Evolutionary conservation across 2,797 vertebrate genomes (phyloP).

Genomic region (Scarus forsteni): DNA sequence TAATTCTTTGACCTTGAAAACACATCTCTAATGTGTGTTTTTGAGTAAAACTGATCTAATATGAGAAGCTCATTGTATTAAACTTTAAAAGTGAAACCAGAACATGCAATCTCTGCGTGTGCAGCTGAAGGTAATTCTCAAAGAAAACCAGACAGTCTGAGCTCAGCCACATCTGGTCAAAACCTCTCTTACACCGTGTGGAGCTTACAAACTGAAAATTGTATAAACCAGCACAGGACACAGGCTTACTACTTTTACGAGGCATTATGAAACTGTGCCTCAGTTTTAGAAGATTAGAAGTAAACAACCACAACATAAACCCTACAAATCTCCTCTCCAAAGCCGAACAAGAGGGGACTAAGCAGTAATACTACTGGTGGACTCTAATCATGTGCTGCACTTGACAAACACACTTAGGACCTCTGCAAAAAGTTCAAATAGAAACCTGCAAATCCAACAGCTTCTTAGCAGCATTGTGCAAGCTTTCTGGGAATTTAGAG

Average conservation of each 20-base stretch:
- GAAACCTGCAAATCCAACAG: conserved; percentile 73
- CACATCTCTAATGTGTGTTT: not conserved
- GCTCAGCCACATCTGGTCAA: conserved; percentile 39
- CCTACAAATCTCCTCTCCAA: conserved; percentile 67
- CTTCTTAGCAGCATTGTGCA: conserved; percentile 70
- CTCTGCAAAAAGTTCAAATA: conserved; percentile 67
- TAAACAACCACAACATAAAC: conserved; percentile 76
- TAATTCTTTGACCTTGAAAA: no score
- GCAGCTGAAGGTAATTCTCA: conserved; percentile 18
- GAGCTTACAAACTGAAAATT: conserved; percentile 45
- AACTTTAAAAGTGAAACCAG: conserved; percentile 4
- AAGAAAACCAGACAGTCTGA: conserved; percentile 34
- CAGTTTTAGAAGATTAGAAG: conserved; percentile 70
- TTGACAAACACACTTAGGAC: conserved; percentile 62
- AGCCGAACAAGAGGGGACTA: conserved; percentile 59
- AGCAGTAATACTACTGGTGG: conserved; percentile 62
- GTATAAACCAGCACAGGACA: conserved; percentile 50
- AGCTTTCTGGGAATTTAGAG: conserved; percentile 63
- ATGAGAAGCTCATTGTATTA: not conserved
- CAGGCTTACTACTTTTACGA: conserved; percentile 67
- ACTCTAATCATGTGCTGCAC: conserved; percentile 60
- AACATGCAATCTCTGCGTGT: conserved; percentile 7
- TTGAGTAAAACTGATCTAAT: not conserved
- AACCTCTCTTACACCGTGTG: not conserved
- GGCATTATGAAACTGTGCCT: conserved; percentile 72